Conservation (phyloP, 2,113 vertebrate species). For the Lichenostomus cassidix region DNA sequence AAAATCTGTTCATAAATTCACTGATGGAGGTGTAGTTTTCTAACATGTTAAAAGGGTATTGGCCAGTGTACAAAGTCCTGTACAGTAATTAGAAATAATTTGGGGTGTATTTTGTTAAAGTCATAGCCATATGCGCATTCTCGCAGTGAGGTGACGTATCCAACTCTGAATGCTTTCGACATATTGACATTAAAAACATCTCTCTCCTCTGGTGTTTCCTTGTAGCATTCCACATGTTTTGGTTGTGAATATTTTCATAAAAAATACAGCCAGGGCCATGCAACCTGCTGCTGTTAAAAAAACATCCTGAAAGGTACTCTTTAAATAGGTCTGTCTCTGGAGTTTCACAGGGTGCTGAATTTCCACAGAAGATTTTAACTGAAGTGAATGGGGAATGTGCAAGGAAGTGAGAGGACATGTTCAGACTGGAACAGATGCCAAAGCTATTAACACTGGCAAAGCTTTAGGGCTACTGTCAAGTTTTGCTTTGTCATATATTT, state of each 20-base stretch:
- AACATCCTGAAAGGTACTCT: background rate
- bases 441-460: slow-evolving; percentile 36
- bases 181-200: background rate
- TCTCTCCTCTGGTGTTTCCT: background rate
- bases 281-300: background rate
- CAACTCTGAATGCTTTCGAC: background rate
- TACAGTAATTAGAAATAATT: background rate
- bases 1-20: background rate
- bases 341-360: background rate
- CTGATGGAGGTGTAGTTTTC: background rate
- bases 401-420: slow-evolving; percentile 16
- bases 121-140: background rate
- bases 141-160: background rate
- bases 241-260: background rate
- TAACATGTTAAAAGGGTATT: background rate
- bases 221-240: background rate
- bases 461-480: slow-evolving; percentile 29
- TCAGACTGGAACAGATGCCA: slow-evolving; percentile 52
- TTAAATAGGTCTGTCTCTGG: background rate
- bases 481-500: slow-evolving; percentile 44
- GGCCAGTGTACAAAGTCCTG: background rate
- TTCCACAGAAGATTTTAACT: background rate
- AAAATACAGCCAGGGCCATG: background rate
- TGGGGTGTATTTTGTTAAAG: background rate
- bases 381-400: background rate